Evolutionary conservation across 2,888 invertebrate species (phyloP).

Genomic region (Teleogryllus oceanicus): DNA sequence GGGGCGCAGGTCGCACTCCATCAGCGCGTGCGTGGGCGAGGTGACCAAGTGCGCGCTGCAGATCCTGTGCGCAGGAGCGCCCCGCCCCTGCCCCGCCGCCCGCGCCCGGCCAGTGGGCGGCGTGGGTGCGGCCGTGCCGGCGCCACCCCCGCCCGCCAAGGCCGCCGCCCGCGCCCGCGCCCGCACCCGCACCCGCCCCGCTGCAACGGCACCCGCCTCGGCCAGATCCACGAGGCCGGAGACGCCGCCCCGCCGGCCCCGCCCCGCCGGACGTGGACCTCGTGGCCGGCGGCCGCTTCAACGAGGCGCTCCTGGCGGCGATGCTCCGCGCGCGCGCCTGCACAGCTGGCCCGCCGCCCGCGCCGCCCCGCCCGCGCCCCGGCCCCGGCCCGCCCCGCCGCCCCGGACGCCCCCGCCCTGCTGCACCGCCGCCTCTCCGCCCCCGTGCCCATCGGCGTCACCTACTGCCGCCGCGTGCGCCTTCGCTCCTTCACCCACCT

Average conservation of each 20-base stretch:
- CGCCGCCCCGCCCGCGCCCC: background rate
- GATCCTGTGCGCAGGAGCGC: conserved; percentile 35
- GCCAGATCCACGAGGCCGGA: background rate
- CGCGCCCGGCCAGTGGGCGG: conserved; percentile 24
- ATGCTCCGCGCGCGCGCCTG: background rate
- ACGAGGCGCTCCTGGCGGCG: conserved; percentile 21
- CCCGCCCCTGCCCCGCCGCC: conserved; percentile 24
- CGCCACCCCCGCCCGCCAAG: conserved; percentile 25
- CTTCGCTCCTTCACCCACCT: conserved; percentile 40
- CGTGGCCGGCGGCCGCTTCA: conserved; percentile 19
- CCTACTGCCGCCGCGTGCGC: conserved; percentile 38
- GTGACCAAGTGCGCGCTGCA: conserved; percentile 39
- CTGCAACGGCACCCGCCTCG: background rate
- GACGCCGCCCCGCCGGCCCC: background rate
- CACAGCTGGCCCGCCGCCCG: conserved; percentile 23
- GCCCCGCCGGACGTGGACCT: conserved; percentile 19
- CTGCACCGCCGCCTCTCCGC: conserved; percentile 25
- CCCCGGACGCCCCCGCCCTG: conserved; percentile 4
- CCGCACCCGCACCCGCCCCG: background rate
- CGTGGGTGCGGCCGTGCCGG: background rate
- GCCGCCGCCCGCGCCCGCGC: background rate
- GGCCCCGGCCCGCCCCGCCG: background rate
- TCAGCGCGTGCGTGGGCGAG: conserved; percentile 39
- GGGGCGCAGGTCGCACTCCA: conserved; percentile 34
- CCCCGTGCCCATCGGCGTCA: conserved; percentile 31